Base-by-base conservation (phyloP, 1,140 invertebrate genomes). In the Sitobion miscanthi region DNA sequence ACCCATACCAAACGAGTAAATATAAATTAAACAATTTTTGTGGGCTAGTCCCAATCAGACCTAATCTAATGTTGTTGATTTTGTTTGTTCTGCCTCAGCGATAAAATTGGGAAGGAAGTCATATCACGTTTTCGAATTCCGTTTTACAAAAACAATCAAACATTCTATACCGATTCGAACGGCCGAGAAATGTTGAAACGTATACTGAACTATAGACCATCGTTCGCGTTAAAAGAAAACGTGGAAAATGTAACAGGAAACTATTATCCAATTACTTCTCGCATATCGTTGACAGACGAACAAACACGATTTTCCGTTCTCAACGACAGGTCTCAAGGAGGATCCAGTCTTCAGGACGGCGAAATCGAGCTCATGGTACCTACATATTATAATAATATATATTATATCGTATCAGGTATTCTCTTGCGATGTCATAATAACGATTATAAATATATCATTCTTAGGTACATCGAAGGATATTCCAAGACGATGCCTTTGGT, bases 141-240 rank as follows among this genome's bases (percentile, higher is more conserved):
- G 94, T 96, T n/a, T 93, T 95, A 8, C 95, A 95, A 57, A 5
- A 93, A 42, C 17, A 95, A 95, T 45, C 95, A 95, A 17, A 94
- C 95, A 0, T 97, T 97, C 94, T 97, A 96, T 95, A 97, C 97
- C 1, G 97, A 97, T 95, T 95, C 97, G 8, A 97, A 97, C 95
- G 97, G 97, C 23, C 95, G 97, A 38, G 96, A 97, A 95, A 96
- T 97, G 94, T 95, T 97, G n/a, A 94, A 95, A 94, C 87, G 97
- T 94, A 94, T 95, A 95, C 94, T 96, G 57, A 95, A 97, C 94
- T 96, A 95, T 90, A 94, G 96, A n/a, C 95, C 95, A 30, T 96
- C 96, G 0, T 97, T 96, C 96, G 94, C 95, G 57, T 69, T 94
- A 30, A 94, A 93, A n/a, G 49, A 94, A 4, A 85, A 86, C 35